Evolutionary conservation across 1,140 invertebrate species (phyloP).

Genomic region (Conopomorpha cramerella): DNA sequence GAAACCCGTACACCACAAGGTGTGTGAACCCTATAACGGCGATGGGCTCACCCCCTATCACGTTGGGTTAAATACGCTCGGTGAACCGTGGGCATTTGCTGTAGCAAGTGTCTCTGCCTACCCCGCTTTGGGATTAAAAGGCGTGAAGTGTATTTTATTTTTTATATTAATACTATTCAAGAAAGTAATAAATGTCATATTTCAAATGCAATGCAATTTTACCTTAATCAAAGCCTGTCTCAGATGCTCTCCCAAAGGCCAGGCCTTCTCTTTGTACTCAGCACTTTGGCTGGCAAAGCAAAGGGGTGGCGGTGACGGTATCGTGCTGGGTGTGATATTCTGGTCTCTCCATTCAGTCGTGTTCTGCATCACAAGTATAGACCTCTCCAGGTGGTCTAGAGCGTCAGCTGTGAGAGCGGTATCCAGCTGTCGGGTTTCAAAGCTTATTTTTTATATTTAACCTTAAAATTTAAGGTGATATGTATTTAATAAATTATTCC

Average conservation of each 20-base stretch:
- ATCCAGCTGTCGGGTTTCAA: slow-evolving; percentile 41
- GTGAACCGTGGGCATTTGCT: too few relatives aligned
- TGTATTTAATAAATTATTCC: too few relatives aligned
- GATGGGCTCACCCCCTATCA: too few relatives aligned
- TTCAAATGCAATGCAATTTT: slow-evolving; percentile 4
- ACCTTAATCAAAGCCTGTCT: slow-evolving; percentile 21
- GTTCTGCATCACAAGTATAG: slow-evolving; percentile 23
- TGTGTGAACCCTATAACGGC: too few relatives aligned
- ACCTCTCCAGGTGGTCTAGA: slow-evolving; percentile 36
- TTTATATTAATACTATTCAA: too few relatives aligned
- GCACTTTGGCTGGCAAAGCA: slow-evolving; percentile 22
- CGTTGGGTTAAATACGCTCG: too few relatives aligned
- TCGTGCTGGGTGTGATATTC: not conserved
- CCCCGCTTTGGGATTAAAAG: too few relatives aligned
- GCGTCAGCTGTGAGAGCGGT: slow-evolving; percentile 37
- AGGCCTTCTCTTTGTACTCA: slow-evolving; percentile 22
- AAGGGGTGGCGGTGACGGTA: slow-evolving; percentile 23
- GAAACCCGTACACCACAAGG: too few relatives aligned
- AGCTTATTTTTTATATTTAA: too few relatives aligned
- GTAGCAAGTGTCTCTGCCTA: too few relatives aligned
- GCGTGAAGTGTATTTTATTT: too few relatives aligned
- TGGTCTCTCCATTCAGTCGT: not conserved
- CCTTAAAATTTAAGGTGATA: too few relatives aligned
- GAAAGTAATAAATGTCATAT: slow-evolving; percentile 5
- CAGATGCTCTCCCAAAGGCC: slow-evolving; percentile 22